Evolutionary conservation across 2,888 invertebrate genomes (phyloP), one percentile per base, ranked within the genome.

Genomic region (Epirrhoe alternata): DNA sequence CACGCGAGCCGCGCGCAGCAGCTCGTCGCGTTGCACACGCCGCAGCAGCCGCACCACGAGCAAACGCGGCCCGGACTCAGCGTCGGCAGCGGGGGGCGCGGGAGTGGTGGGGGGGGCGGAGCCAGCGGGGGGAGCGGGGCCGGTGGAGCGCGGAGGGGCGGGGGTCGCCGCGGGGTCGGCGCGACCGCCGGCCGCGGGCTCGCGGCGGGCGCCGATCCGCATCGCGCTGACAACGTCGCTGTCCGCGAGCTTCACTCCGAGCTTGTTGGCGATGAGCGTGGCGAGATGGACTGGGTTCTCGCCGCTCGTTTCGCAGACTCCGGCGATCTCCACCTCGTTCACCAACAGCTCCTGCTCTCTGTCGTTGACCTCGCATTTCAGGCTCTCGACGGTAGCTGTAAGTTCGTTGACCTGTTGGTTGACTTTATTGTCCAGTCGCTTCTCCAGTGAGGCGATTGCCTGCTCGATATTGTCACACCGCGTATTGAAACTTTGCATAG

Each of bases 311-410:
- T 73, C 74, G 0, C 73, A 69, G 16, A 71, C 42, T 4, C 71
- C 68, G 0, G 69, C 47, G 1, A 74, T 68, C 31, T 72, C 72
- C 0, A 74, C 5, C 24, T 74, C 71, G 35, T 65, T 69, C 0
- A 59, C 50, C 3, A 74, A 17, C 0, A 61, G 12, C 0, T 67
- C 69, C 51, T 74, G 72, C 1, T 73, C 71, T 8, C 12, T 61
- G 33, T 54, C 61, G n/a, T 47, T 35, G 0, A 61, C 47, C 5
- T 54, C 47, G 30, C 8, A 7, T 24, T n/a, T 31, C 33, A 61
- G 47, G 10, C 33, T 16, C 0, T 53, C 45, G 12, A 61, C 47
- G 10, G 47, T 61, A 2, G 6, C 5, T 17, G 10, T n/a, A n/a
- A 61, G 54, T 45, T 61, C 53, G 17, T 47, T 54, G 61, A 61